Percentiles rank a stretch among this genome's conserved stretches.
These are phyloP conservation scores for Calidris pugnax DNA, from an alignment of 2,113 vertebrate species.

Conservation along the genomic window DNA sequence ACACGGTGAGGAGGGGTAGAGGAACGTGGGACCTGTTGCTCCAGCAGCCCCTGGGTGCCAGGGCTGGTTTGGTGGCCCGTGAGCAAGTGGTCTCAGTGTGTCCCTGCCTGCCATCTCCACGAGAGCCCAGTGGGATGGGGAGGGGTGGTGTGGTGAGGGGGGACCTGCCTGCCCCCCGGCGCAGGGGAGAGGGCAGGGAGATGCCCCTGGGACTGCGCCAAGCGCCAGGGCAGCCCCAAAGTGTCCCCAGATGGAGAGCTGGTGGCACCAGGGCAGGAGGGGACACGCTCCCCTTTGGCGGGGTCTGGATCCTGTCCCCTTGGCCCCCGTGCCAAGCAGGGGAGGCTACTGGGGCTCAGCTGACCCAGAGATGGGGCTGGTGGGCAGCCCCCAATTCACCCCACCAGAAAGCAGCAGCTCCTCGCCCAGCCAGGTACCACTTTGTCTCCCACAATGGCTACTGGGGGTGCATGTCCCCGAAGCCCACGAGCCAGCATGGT, in stretches of 20 bases:
- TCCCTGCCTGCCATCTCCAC: neutral
- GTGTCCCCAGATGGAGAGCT: neutral
- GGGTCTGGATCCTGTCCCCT: neutral
- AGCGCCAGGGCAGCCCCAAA: neutral
- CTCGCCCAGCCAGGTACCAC: neutral
- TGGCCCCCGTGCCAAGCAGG: neutral
- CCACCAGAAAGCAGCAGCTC: neutral
- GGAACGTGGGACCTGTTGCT: neutral
- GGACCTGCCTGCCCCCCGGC: neutral
- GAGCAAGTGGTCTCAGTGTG: neutral
- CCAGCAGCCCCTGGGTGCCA: neutral
- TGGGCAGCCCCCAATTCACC: neutral
- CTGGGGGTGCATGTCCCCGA: neutral
- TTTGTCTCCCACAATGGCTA: neutral
- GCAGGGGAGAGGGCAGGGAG: neutral
- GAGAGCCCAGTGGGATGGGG: neutral
- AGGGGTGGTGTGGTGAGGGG: neutral
- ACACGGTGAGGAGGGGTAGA: neutral
- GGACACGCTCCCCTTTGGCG: neutral
- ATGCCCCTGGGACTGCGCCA: too few species aligned
- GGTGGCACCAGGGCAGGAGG: neutral
- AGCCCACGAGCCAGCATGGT: fast-evolving
- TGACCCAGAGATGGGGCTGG: neutral
- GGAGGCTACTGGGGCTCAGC: neutral
- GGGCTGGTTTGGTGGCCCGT: neutral